These are phyloP conservation scores for Rhaphigaster nebulosa DNA, from an alignment of 2,888 invertebrate species.

Conservation along the genomic window DNA sequence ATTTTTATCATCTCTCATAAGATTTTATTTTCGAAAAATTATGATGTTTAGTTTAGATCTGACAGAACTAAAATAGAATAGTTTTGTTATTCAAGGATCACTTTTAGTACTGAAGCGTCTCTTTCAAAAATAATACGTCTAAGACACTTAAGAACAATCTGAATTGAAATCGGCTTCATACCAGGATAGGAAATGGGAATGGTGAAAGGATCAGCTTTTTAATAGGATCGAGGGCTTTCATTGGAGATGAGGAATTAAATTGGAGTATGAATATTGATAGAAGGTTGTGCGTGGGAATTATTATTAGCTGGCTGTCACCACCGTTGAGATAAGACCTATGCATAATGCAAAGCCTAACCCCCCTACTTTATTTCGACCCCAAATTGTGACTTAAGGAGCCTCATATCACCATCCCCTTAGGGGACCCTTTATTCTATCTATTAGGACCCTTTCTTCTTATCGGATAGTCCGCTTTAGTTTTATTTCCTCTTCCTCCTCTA, in stretches of 20 bases:
- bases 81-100: no score
- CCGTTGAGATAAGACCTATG: constrained; percentile 60
- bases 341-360: constrained; percentile 62
- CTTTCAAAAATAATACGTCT: neutral
- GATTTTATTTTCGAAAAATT: no score
- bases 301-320: constrained; percentile 3
- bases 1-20: no score
- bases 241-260: constrained; percentile 10
- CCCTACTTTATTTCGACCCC: constrained; percentile 55
- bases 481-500: neutral
- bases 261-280: constrained; percentile 62
- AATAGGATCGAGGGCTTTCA: neutral
- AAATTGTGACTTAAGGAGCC: constrained; percentile 51
- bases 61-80: no score
- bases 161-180: neutral
- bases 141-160: neutral
- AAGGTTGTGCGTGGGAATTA: constrained; percentile 52
- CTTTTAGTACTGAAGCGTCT: no score
- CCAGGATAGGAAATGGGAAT: neutral
- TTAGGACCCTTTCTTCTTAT: constrained; percentile 36
- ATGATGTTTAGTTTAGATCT: no score
- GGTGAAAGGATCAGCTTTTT: neutral
- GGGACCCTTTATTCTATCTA: constrained; percentile 57
- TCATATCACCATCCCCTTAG: constrained; percentile 36
- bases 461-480: constrained; percentile 40